Percentiles rank a stretch among this genome's conserved stretches.
Evolutionary conservation across 2,888 invertebrate species (phyloP).

Genomic region (Agrotis segetum): DNA sequence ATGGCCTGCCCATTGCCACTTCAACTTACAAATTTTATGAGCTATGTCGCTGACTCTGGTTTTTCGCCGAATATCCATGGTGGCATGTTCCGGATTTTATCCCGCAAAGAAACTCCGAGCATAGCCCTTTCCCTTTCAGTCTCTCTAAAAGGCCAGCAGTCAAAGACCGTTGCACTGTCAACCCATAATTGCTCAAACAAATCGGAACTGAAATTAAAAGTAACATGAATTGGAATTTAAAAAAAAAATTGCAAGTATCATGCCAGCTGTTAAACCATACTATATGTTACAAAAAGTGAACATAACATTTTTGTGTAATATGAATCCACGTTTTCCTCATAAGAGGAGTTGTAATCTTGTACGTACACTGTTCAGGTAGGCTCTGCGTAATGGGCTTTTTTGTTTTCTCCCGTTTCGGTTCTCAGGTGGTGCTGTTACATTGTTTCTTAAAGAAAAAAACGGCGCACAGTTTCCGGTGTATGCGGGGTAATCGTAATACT

Average conservation of each 20-base stretch:
- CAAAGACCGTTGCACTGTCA: background rate
- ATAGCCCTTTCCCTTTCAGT: no score
- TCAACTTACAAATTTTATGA: no score
- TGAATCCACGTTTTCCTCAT: slow-evolving; percentile 72
- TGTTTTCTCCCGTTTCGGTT: slow-evolving; percentile 74
- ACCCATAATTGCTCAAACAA: no score
- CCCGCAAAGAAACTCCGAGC: no score
- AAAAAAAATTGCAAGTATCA: slow-evolving; percentile 36
- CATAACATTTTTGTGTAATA: slow-evolving; percentile 68
- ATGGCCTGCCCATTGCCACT: no score
- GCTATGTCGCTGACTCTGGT: no score
- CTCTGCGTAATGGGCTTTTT: slow-evolving; percentile 76
- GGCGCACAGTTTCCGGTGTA: slow-evolving; percentile 63
- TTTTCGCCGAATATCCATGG: no score
- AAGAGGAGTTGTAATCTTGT: slow-evolving; percentile 67
- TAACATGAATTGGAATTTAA: slow-evolving; percentile 34
- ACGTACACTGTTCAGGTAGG: slow-evolving; percentile 64
- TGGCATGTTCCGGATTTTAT: no score
- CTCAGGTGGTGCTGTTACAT: slow-evolving; percentile 73
- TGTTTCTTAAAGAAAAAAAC: slow-evolving; percentile 70
- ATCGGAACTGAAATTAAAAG: background rate
- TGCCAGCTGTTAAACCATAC: slow-evolving; percentile 55
- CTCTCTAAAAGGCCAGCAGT: no score
- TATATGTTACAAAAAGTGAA: slow-evolving; percentile 62
- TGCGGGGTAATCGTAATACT: slow-evolving; percentile 80